Percentiles rank a stretch among this genome's conserved stretches.
These are phyloP conservation scores for Morelia viridis DNA, from an alignment of 2,797 vertebrate species.

Conservation along the genomic window DNA sequence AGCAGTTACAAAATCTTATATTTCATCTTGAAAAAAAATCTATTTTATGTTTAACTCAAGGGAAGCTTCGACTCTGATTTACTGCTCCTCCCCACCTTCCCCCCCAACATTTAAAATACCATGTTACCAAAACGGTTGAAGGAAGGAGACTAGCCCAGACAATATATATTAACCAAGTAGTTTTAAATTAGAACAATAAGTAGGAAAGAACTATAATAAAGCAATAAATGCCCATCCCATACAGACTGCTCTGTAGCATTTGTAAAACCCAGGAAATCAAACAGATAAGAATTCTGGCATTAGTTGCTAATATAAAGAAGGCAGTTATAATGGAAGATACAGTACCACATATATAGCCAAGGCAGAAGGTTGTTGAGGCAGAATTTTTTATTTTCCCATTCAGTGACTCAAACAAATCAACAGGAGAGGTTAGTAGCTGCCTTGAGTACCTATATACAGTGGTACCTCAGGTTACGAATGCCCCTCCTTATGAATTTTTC, in stretches of 20 bases:
- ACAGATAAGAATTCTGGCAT: background rate
- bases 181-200: too few species aligned
- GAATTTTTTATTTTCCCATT: background rate
- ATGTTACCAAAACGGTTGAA: too few species aligned
- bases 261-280: background rate
- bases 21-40: background rate
- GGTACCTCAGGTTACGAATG: too few species aligned
- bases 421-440: background rate
- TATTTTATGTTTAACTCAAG: background rate
- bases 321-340: background rate
- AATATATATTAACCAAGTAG: too few species aligned
- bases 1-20: background rate
- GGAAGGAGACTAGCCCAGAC: too few species aligned
- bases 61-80: too few species aligned
- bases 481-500: too few species aligned
- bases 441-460: background rate
- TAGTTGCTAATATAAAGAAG: background rate
- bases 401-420: background rate
- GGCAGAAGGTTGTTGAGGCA: background rate
- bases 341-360: background rate
- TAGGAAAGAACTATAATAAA: too few species aligned
- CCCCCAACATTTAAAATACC: too few species aligned
- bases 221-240: too few species aligned
- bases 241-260: too few species aligned
- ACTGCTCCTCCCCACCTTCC: too few species aligned